Percentiles rank a stretch among this genome's conserved stretches.
These are phyloP conservation scores for Trichogramma evanescens DNA, from an alignment of 2,888 invertebrate species.

Conservation along the genomic window DNA sequence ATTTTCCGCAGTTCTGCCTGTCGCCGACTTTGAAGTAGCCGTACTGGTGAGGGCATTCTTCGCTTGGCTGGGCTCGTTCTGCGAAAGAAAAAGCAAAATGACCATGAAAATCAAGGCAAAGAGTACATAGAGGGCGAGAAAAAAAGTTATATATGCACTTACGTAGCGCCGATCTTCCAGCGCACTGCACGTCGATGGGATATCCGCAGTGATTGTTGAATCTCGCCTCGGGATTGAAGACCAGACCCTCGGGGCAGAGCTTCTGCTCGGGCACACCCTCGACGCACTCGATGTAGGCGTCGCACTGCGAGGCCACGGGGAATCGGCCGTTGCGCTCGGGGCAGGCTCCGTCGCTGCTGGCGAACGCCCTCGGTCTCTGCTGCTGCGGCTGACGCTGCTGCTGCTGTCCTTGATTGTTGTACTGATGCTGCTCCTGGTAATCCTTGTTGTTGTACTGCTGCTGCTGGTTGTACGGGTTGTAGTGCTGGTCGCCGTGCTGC, in stretches of 20 bases:
- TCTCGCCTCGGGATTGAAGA: constrained; percentile 66
- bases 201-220: constrained; percentile 75
- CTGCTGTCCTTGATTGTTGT: background rate
- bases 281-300: constrained; percentile 66
- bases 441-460: no score
- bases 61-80: constrained; percentile 68
- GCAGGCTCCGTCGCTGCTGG: constrained; percentile 48
- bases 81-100: constrained; percentile 19
- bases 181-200: constrained; percentile 74
- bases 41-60: constrained; percentile 76
- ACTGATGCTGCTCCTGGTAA: background rate
- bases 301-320: constrained; percentile 64
- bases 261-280: constrained; percentile 71
- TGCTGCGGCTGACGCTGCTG: background rate
- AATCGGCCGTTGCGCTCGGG: constrained; percentile 64
- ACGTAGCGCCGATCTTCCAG: constrained; percentile 56
- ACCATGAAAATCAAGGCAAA: background rate
- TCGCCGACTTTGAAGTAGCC: constrained; percentile 72
- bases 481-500: no score
- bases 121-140: background rate
- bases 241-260: constrained; percentile 59
- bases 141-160: constrained; percentile 27
- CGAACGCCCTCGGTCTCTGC: background rate
- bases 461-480: no score
- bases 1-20: constrained; percentile 64